Percentiles rank a stretch among this genome's conserved stretches.
Conservation (phyloP, 2,797 vertebrate genomes). For the Staurois parvus region DNA sequence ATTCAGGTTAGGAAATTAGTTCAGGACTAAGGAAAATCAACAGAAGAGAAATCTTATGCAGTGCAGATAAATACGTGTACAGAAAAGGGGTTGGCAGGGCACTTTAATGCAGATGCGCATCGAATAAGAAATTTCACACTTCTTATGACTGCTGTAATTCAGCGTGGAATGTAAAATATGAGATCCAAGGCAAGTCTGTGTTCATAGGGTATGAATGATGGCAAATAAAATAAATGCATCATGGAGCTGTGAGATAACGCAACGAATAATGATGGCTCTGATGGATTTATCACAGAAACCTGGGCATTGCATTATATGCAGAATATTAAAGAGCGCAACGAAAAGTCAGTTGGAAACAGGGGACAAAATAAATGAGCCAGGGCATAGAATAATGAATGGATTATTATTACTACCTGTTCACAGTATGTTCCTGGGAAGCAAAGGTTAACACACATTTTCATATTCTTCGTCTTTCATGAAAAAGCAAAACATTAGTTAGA, state of each 20-base stretch:
- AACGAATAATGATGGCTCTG: conserved; percentile 74
- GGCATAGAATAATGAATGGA: conserved; percentile 61
- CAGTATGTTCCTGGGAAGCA: conserved; percentile 13
- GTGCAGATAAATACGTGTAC: conserved; percentile 65
- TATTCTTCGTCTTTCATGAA: conserved; percentile 13
- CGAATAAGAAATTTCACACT: conserved; percentile 70
- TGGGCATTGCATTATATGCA: conserved; percentile 70
- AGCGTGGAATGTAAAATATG: conserved; percentile 71
- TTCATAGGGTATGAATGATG: conserved; percentile 74
- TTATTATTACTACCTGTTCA: conserved; percentile 56
- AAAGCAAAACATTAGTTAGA: conserved; percentile 7
- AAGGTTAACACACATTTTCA: conserved; percentile 18
- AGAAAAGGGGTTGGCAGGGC: conserved; percentile 66
- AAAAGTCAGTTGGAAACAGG: conserved; percentile 65
- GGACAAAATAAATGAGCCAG: conserved; percentile 66
- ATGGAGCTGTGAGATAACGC: conserved; percentile 66
- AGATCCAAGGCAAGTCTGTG: conserved; percentile 69
- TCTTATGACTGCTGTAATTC: conserved; percentile 69
- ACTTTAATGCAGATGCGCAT: conserved; percentile 68
- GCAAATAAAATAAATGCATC: conserved; percentile 69
- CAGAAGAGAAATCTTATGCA: conserved; percentile 61
- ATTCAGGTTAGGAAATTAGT: background rate
- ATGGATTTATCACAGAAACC: conserved; percentile 73
- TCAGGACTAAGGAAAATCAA: conserved; percentile 62
- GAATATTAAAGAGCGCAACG: conserved; percentile 67